Percentiles rank a stretch among this genome's conserved stretches.
phyloP scores from a whole-genome alignment of 2,113 vertebrate species.

The Thalassoma bifasciatum region DNA sequence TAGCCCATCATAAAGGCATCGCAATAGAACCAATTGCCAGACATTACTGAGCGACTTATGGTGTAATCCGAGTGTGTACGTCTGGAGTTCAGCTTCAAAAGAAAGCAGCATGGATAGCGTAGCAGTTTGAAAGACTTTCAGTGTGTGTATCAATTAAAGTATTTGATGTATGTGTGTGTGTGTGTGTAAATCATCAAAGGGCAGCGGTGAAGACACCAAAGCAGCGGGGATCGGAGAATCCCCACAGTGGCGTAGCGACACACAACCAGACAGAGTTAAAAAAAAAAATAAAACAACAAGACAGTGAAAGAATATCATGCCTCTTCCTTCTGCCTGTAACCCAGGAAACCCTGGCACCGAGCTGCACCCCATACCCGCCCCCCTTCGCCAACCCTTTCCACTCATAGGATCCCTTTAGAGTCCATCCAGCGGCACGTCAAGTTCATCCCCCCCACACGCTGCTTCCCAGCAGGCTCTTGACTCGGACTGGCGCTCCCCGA shows the following conservation, averaged over 20 bases:
- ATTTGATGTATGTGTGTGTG: conserved; percentile 16
- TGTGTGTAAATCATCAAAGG: conserved; percentile 70
- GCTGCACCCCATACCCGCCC: conserved; percentile 63
- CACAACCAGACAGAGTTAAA: conserved; percentile 57
- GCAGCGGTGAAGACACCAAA: conserved; percentile 73
- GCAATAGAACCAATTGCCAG: conserved; percentile 65
- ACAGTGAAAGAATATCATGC: conserved; percentile 72
- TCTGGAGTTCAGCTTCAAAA: conserved; percentile 61
- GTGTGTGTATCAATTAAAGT: conserved; percentile 26
- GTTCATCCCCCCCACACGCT: conserved; percentile 80
- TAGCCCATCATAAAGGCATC: conserved; percentile 74
- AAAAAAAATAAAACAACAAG: conserved; percentile 45
- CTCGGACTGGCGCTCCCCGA: conserved; percentile 78
- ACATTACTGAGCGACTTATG: conserved; percentile 52
- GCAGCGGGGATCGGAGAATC: conserved; percentile 67
- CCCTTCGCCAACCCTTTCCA: conserved; percentile 30
- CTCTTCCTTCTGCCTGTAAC: conserved; percentile 81
- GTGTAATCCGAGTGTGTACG: conserved; percentile 48
- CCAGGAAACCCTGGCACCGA: conserved; percentile 86
- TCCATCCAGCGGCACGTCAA: conserved; percentile 86
- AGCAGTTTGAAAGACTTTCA: conserved; percentile 22
- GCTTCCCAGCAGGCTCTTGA: conserved; percentile 83
- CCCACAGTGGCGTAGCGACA: conserved; percentile 63
- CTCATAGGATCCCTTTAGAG: conserved; percentile 74
- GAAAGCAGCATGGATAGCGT: conserved; percentile 9